Base-by-base conservation (phyloP, 35 echinoderm and acorn worm genomes). In the Ophioderma brevispina region DNA sequence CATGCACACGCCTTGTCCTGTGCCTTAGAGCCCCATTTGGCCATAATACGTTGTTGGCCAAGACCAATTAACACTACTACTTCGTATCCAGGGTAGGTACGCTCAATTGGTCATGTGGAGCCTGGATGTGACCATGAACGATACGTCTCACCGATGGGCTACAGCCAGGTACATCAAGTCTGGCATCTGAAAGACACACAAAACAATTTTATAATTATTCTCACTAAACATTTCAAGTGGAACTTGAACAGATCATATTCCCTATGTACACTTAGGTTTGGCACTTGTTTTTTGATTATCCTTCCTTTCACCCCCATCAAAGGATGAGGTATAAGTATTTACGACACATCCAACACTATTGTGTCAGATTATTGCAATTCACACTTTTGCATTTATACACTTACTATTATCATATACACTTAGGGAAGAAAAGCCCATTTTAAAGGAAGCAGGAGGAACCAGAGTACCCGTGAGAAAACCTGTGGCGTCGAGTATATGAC, bases 31-130 rank as follows among this genome's bases (percentile, higher is more conserved):
- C n/a, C n/a, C n/a, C n/a, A n/a, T n/a, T n/a, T n/a, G n/a, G n/a
- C n/a, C 97, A 99, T 99, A 37, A 95, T 87, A n/a, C 97, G 87
- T 56, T 99, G 97, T 84, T 99, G 97, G 18, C 97, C 97, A 0
- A 99, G 91, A 18, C 97, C 97, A 14, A 99, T 91, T 77, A 96
- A 78, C 1, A 94, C 96, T 25, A 70, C 89, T 31, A 94, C 92
- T 81, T 99, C 97, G 85, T 95, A 99, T 35, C 93, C 97, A 76
- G 1, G 88, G 95, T 41, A 99, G 94, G 85, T 99, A 99, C 11
- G 97, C 64, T 99, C 97, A 89, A 43, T 31, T 84, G 78, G 77
- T 95, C 88, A 13, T 80, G 84, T 35, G 90, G 90, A 11, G 90
- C 97, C 1, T 78, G 88, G 40, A 99, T 84, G 19, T 86, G 82